Evolutionary conservation across 2,797 vertebrate species (phyloP).

Genomic region (Coranthus polyacanthus): DNA sequence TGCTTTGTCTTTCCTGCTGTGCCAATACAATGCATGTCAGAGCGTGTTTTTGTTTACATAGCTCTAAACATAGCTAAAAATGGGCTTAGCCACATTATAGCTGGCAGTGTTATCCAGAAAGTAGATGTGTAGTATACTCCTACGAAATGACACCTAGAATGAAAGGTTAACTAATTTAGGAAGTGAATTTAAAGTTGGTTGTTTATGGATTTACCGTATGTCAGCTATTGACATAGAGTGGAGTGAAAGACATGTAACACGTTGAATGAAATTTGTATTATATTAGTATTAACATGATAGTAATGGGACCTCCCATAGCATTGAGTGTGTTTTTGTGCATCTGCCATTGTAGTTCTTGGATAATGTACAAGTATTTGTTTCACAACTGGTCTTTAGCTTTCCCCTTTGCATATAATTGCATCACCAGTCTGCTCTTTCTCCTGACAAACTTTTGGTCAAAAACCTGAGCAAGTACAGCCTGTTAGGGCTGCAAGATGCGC

Average conservation of each 20-base stretch:
- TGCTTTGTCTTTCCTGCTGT: slow-evolving; percentile 1
- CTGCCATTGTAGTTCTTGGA: background rate
- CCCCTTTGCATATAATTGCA: background rate
- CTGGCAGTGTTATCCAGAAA: too few relatives aligned
- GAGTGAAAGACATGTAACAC: background rate
- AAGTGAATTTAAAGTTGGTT: too few relatives aligned
- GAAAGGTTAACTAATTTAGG: too few relatives aligned
- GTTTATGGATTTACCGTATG: too few relatives aligned
- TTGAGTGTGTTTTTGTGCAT: background rate
- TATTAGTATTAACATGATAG: background rate
- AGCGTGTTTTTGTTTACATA: background rate
- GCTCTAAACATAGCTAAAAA: background rate
- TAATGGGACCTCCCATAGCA: background rate
- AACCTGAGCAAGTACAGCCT: too few relatives aligned
- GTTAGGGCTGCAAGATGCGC: too few relatives aligned
- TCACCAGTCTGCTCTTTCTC: background rate
- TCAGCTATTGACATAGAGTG: background rate
- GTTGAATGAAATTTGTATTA: background rate
- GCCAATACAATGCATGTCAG: background rate
- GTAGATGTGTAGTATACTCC: too few relatives aligned
- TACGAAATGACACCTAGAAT: too few relatives aligned
- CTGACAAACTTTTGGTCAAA: background rate
- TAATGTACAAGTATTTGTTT: background rate
- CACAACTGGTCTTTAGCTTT: too few relatives aligned
- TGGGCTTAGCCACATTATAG: background rate